Percentiles rank a stretch among this genome's conserved stretches.
phyloP scores from a whole-genome alignment of 2,797 vertebrate genomes.

The Catostomus latipinnis region DNA sequence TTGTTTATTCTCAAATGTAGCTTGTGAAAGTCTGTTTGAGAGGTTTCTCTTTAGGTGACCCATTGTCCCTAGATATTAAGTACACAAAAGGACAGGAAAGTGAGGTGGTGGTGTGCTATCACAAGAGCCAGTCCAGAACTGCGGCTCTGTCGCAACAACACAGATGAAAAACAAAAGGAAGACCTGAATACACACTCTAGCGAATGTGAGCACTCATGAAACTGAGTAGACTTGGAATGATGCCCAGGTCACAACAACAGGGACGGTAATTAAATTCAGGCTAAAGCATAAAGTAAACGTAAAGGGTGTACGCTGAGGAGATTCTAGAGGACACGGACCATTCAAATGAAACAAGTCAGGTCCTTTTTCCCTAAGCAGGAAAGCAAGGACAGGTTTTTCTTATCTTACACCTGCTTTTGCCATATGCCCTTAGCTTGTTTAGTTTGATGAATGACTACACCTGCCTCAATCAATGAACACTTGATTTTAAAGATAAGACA shows the following conservation, averaged over 20 bases:
- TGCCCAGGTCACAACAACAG: slow-evolving; percentile 27
- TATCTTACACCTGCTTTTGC: neutral
- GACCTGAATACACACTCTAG: neutral
- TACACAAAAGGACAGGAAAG: slow-evolving; percentile 46
- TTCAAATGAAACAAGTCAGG: neutral
- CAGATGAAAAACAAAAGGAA: slow-evolving; percentile 26
- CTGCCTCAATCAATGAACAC: slow-evolving; percentile 18
- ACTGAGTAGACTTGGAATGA: neutral
- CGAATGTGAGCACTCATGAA: neutral
- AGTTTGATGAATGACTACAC: slow-evolving; percentile 23
- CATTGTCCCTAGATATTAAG: neutral
- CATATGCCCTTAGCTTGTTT: neutral
- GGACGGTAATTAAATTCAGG: slow-evolving; percentile 14
- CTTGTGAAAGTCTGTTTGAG: slow-evolving; percentile 18
- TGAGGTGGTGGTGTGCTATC: slow-evolving; percentile 19
- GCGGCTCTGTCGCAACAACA: neutral
- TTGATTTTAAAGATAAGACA: neutral
- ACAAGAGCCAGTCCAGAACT: slow-evolving; percentile 14
- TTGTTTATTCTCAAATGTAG: slow-evolving; percentile 37
- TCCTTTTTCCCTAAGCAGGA: neutral
- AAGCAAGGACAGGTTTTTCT: neutral
- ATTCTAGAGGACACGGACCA: neutral
- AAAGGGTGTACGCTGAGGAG: slow-evolving; percentile 2
- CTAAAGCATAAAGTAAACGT: slow-evolving; percentile 22
- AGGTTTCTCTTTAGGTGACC: slow-evolving; percentile 1